Evolutionary conservation across 2,888 invertebrate species (phyloP), one percentile per base, ranked within the genome.

Genomic region (Megastigmus dorsalis): DNA sequence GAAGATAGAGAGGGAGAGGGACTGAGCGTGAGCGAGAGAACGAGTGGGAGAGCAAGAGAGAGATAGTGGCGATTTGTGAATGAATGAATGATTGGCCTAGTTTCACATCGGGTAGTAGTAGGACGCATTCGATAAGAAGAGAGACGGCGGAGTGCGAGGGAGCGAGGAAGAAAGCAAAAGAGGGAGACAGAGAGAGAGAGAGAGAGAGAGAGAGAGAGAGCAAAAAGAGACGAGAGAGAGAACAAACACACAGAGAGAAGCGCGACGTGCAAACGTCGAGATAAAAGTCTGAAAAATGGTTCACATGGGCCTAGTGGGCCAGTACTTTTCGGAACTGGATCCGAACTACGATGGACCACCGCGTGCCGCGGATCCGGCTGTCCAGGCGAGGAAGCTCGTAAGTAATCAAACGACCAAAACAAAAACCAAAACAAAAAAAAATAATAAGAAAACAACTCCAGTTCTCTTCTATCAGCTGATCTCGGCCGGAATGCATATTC

Each of bases 291-390:
- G n/a, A n/a, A n/a, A n/a, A n/a, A n/a, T 80, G 82, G 80, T 80
- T 30, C 80, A 82, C 62, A 78, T 77, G 80, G 82, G 82, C 70
- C 76, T 81, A 9, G 79, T 77, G 75, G 80, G 80, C 59, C 82
- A 82, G 75, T 80, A 81, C 74, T 80, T 81, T 73, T 68, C 81
- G 74, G 81, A 82, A 52, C 67, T 82, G 80, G 82, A 82, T 52
- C 78, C 82, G 18, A 82, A 81, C 75, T 77, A 77, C 66, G 69
- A 79, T 77, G 80, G 79, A 3, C 81, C 80, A 7, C 79, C 80
- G 15, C 77, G 65, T 52, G 79, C 79, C 50, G 76, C 72, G 26
- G 80, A 82, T 63, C 79, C 82, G 52, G 78, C 78, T 20, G 79
- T 82, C 38, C 81, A 77, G 68, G 78, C 80, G 18, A 80, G 79